phyloP scores from a whole-genome alignment of 2,113 vertebrate species.

The Paedocypris sp. region DNA sequence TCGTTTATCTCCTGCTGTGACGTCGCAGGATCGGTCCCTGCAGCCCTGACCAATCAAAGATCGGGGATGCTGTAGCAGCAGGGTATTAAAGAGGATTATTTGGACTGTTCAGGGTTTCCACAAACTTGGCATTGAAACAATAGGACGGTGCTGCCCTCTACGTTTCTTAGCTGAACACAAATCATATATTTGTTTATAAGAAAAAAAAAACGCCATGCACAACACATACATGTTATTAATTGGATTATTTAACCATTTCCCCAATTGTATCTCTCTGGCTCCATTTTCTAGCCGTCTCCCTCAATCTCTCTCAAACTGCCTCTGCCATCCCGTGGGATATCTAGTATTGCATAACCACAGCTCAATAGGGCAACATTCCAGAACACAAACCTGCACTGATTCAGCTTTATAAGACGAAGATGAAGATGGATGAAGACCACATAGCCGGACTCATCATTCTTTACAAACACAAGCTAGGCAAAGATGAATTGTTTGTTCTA shows the following conservation, averaged over 20 bases:
- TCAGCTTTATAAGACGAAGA: neutral
- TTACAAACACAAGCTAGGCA: neutral
- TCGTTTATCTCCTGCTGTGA: conserved; percentile 12
- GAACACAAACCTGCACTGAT: neutral
- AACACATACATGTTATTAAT: neutral
- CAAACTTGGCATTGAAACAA: neutral
- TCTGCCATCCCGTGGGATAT: conserved; percentile 1
- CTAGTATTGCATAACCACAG: conserved; percentile 10
- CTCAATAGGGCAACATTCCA: conserved; percentile 9
- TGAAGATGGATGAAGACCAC: neutral
- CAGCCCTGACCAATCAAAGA: conserved; percentile 8
- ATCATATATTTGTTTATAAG: no score
- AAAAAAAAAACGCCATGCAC: neutral
- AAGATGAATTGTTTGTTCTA: neutral
- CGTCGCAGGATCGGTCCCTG: neutral
- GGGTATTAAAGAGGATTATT: conserved; percentile 22
- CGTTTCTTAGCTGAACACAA: neutral
- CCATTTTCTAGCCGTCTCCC: neutral
- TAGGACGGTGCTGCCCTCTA: conserved; percentile 1
- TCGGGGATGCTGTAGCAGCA: conserved; percentile 12
- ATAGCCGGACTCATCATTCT: neutral
- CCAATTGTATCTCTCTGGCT: neutral
- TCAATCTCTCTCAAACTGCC: neutral
- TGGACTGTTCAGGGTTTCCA: conserved; percentile 20
- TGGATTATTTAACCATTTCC: no score